phyloP scores from a whole-genome alignment of 2,113 vertebrate genomes.

The Burhinus oedicnemus region DNA sequence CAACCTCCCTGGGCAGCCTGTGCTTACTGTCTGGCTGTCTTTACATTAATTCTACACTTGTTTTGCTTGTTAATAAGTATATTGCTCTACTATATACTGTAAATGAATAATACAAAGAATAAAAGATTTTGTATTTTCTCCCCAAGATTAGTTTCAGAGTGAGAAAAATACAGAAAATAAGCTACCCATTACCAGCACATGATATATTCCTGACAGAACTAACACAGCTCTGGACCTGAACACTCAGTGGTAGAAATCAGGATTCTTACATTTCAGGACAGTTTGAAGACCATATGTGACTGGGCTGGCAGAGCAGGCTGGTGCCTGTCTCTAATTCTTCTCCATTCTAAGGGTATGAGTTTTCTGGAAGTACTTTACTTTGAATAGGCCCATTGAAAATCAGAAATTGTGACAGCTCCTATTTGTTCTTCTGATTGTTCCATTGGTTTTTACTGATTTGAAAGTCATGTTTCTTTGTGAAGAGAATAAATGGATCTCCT shows the following conservation, averaged over 20 bases:
- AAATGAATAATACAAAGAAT: not conserved
- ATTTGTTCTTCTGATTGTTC: not conserved
- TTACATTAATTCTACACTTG: not conserved
- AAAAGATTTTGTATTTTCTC: not conserved
- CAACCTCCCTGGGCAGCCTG: not conserved
- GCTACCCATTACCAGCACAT: not conserved
- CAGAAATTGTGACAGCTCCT: not conserved
- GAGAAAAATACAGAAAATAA: not conserved
- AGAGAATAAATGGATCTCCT: not conserved
- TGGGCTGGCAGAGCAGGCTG: not conserved
- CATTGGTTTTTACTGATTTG: not conserved
- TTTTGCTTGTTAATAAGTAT: not conserved
- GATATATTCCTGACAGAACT: not conserved
- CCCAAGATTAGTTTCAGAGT: not conserved
- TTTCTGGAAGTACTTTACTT: not conserved
- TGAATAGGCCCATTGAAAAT: not conserved
- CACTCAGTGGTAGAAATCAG: not conserved
- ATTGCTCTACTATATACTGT: not conserved
- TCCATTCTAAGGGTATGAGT: not conserved
- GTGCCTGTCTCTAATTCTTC: not conserved
- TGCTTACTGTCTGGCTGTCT: not conserved
- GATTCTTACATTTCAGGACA: not conserved
- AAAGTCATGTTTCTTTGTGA: not conserved
- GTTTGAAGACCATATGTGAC: not conserved
- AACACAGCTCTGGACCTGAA: not conserved